phyloP scores from a whole-genome alignment of 2,797 vertebrate species.

The Serranus cabrilla region DNA sequence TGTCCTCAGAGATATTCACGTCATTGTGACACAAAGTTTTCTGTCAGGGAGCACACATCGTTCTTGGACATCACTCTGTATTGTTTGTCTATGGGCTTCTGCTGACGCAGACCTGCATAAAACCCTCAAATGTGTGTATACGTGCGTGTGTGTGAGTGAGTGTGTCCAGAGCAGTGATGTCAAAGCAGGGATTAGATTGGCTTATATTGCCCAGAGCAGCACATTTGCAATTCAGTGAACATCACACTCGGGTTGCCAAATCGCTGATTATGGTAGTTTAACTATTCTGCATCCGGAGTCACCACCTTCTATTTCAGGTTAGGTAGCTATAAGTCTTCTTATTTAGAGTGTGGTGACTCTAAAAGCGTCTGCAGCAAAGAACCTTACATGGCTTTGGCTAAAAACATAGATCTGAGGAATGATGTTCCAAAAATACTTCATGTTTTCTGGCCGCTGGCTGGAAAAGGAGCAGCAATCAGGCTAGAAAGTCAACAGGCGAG shows the following conservation, averaged over 20 bases:
- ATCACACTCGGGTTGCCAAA: constrained; percentile 64
- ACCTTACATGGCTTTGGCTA: constrained; percentile 30
- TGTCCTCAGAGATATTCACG: background rate
- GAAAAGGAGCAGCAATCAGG: constrained; percentile 54
- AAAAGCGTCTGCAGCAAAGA: constrained; percentile 37
- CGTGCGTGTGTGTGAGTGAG: constrained; percentile 27
- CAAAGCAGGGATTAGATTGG: constrained; percentile 79
- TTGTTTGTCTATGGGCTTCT: constrained; percentile 57
- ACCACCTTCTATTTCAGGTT: constrained; percentile 29
- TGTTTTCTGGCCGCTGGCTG: constrained; percentile 59
- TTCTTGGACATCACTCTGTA: constrained; percentile 41
- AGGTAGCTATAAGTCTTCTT: constrained; percentile 12
- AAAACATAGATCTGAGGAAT: constrained; percentile 55
- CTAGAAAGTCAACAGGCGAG: constrained; percentile 69
- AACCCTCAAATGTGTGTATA: constrained; percentile 51
- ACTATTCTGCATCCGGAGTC: constrained; percentile 60
- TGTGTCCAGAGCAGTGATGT: constrained; percentile 69
- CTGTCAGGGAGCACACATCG: constrained; percentile 35
- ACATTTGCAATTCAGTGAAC: constrained; percentile 72
- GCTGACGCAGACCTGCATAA: constrained; percentile 61
- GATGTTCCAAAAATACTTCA: constrained; percentile 71
- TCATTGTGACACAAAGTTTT: constrained; percentile 3
- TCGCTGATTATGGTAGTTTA: constrained; percentile 67
- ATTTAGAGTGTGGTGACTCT: constrained; percentile 27
- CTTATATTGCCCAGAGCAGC: constrained; percentile 71